These are phyloP conservation scores for Glyphotaelius pellucidus DNA, from an alignment of 2,888 invertebrate genomes.

Conservation along the genomic window DNA sequence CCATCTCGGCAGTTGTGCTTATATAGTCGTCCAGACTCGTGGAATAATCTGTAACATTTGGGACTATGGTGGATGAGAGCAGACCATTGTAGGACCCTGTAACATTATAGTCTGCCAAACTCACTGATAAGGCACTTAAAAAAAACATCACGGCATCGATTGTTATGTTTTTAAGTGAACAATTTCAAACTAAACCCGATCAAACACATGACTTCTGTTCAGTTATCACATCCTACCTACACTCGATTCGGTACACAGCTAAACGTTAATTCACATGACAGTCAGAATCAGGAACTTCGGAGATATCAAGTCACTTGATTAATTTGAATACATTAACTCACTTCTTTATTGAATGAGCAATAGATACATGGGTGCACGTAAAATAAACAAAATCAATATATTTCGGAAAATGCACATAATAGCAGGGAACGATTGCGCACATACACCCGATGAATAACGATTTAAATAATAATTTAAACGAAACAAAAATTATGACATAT, in stretches of 20 bases:
- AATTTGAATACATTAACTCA: constrained; percentile 33
- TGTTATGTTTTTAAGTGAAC: constrained; percentile 43
- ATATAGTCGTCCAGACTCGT: constrained; percentile 67
- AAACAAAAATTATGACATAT: constrained; percentile 55
- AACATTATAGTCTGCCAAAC: constrained; percentile 73
- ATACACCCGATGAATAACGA: constrained; percentile 22
- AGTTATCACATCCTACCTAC: constrained; percentile 33
- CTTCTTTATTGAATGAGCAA: constrained; percentile 11
- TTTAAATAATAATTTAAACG: constrained; percentile 55
- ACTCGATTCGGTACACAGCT: constrained; percentile 6
- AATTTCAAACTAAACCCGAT: constrained; percentile 13
- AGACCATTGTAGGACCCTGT: constrained; percentile 74
- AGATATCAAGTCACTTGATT: constrained; percentile 14
- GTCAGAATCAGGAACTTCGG: not conserved
- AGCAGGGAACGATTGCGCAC: constrained; percentile 8
- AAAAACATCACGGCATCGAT: constrained; percentile 72
- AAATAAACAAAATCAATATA: constrained; percentile 60
- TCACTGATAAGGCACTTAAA: constrained; percentile 76
- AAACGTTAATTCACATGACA: constrained; percentile 21
- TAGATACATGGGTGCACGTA: constrained; percentile 33
- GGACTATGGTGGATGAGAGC: constrained; percentile 70
- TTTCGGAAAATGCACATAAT: constrained; percentile 44
- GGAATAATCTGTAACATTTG: constrained; percentile 70
- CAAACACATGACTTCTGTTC: constrained; percentile 42
- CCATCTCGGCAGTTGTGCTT: constrained; percentile 73